Evolutionary conservation across 2,113 vertebrate species (phyloP).

Genomic region (Trinectes maculatus): DNA sequence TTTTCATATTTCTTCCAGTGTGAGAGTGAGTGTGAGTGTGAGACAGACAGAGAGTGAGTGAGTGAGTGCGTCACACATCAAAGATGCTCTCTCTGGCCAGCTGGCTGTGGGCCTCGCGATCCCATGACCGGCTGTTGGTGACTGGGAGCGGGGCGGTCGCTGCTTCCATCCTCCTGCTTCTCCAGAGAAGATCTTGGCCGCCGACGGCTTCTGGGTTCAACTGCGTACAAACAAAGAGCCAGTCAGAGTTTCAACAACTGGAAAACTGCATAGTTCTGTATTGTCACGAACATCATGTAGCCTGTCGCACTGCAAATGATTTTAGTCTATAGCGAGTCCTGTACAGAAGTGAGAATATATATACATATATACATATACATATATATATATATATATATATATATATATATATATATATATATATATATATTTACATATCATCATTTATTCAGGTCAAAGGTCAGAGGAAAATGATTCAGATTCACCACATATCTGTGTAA

Average conservation of each 20-base stretch:
- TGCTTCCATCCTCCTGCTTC: slow-evolving; percentile 32
- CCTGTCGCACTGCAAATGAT: no score
- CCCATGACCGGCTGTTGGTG: slow-evolving; percentile 66
- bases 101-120: slow-evolving; percentile 54
- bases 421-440: no score
- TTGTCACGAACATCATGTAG: no score
- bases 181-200: slow-evolving; percentile 49
- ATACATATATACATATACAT: no score
- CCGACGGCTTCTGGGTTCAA: slow-evolving; percentile 23
- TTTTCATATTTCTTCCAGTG: slow-evolving; percentile 22
- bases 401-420: no score
- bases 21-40: slow-evolving; percentile 1
- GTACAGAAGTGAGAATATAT: no score
- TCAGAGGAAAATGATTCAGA: not conserved
- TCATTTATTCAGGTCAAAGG: not conserved
- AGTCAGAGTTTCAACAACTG: not conserved
- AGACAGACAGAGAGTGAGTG: not conserved
- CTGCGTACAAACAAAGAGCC: slow-evolving; percentile 15
- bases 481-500: not conserved
- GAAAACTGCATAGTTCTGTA: slow-evolving; percentile 11
- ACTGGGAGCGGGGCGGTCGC: slow-evolving; percentile 36
- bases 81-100: slow-evolving; percentile 55
- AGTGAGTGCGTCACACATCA: slow-evolving; percentile 56
- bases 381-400: no score
- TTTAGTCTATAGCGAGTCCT: no score